phyloP scores from a whole-genome alignment of 1,140 invertebrate species.

The Meloidogyne hapla region DNA sequence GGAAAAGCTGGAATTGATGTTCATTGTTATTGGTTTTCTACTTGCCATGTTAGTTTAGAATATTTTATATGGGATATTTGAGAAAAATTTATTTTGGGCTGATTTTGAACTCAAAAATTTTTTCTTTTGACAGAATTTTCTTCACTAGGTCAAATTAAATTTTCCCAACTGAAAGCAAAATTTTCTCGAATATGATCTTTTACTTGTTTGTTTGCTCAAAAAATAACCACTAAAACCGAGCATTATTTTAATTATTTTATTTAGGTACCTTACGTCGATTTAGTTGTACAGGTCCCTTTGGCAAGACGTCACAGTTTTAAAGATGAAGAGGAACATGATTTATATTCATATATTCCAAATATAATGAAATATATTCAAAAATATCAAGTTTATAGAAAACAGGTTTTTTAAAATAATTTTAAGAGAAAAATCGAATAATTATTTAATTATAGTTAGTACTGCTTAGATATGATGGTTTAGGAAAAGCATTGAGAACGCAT shows the following conservation, averaged over 20 bases:
- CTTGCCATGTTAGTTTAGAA: conserved; percentile 55
- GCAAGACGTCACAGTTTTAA: conserved; percentile 54
- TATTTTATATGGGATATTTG: no score
- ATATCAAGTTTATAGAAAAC: conserved; percentile 59
- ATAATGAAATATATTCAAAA: conserved; percentile 59
- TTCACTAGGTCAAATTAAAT: no score
- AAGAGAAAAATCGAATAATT: neutral
- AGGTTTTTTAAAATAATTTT: conserved; percentile 33
- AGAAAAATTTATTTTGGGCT: no score
- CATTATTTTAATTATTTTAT: conserved; percentile 16
- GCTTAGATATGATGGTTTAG: conserved; percentile 52
- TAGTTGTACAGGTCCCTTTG: conserved; percentile 60
- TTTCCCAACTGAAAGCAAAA: no score
- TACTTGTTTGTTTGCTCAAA: no score
- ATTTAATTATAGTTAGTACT: conserved; percentile 49
- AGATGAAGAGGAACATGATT: conserved; percentile 40
- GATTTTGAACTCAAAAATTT: no score
- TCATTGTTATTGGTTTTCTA: conserved; percentile 63
- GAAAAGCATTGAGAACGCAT: conserved; percentile 45
- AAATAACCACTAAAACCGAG: no score
- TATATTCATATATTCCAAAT: conserved; percentile 48
- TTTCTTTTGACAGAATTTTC: no score
- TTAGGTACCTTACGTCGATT: conserved; percentile 54
- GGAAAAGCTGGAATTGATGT: conserved; percentile 60
- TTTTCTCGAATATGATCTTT: no score